Percentiles rank a stretch among this genome's conserved stretches.
phyloP scores from a whole-genome alignment of 2,888 invertebrate genomes.

The Noctua pronuba region DNA sequence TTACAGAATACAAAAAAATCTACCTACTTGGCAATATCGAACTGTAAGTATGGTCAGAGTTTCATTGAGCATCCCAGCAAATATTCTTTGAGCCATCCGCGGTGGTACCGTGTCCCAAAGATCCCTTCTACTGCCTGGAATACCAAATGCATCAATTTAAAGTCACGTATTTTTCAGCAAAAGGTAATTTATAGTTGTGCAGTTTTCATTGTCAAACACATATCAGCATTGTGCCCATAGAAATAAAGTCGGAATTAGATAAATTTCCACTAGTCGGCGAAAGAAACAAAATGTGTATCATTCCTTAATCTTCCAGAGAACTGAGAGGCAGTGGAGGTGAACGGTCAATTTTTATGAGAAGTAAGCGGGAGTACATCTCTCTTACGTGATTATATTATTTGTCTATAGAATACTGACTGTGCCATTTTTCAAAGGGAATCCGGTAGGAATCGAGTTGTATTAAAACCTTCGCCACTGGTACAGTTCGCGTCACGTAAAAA shows the following conservation, averaged over 20 bases:
- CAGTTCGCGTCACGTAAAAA: too few relatives aligned
- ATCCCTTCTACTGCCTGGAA: conserved; percentile 93
- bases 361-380: too few relatives aligned
- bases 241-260: background rate
- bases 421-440: too few relatives aligned
- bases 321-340: too few relatives aligned
- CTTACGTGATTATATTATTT: too few relatives aligned
- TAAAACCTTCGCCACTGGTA: too few relatives aligned
- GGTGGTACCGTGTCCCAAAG: conserved; percentile 97
- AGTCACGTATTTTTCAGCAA: background rate
- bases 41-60: conserved; percentile 95
- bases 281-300: background rate
- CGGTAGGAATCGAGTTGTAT: too few relatives aligned
- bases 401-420: too few relatives aligned
- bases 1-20: background rate
- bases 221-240: background rate
- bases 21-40: conserved; percentile 93
- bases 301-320: background rate
- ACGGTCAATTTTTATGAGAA: too few relatives aligned
- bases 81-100: conserved; percentile 96
- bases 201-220: background rate
- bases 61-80: conserved; percentile 96
- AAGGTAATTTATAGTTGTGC: background rate
- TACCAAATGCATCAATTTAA: conserved; percentile 6
- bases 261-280: background rate